Base-by-base conservation (phyloP, 35 echinoderm and acorn worm genomes). In the Heliocidaris erythrogramma region DNA sequence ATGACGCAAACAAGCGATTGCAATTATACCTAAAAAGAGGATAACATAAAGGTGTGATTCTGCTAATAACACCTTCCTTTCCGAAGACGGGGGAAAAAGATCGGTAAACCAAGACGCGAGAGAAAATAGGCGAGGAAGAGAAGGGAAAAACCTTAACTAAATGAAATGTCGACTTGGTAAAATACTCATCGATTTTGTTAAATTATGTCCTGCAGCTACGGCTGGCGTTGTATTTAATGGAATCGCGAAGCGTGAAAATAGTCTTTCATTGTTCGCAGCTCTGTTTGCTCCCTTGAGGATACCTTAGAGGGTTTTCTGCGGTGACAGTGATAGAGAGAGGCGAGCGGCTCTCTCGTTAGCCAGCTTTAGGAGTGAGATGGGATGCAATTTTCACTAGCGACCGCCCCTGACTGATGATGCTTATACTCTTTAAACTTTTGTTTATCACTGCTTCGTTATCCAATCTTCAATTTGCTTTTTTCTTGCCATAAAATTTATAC, bases 111-210 rank as follows among this genome's bases (percentile, higher is more conserved):
- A 27, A 78, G 65, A 78, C 65, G 65, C 21, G 27, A 78, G 65
- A 78, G 65, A 78, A 78, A 78, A 78, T 78, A 78, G 65, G 65
- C 65, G 27, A 8, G 65, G 65, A 78, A 78, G 65, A 78, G 17
- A 78, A 27, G 59, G 59, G 21, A 78, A 78, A 78, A 78, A 78
- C 31, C 91, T 92, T 30, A 30, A 92, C 49, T 59, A 92, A 92
- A 92, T 92, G 91, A 52, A 92, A 59, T 92, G 91, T 92, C 91
- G 91, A 92, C 91, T 92, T 92, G 91, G 91, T 92, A 92, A 92
- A 92, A 92, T 92, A 92, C 91, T 92, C 91, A 92, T 92, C 91
- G 91, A 92, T 92, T 92, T 92, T 92, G 91, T 59, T 92, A 92
- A 92, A 92, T 92, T 92, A 92, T 92, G 91, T 50, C 91, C 91